Percentiles rank a stretch among this genome's conserved stretches.
Conservation (phyloP, 2,888 invertebrate species). For the Clivina fossor region DNA sequence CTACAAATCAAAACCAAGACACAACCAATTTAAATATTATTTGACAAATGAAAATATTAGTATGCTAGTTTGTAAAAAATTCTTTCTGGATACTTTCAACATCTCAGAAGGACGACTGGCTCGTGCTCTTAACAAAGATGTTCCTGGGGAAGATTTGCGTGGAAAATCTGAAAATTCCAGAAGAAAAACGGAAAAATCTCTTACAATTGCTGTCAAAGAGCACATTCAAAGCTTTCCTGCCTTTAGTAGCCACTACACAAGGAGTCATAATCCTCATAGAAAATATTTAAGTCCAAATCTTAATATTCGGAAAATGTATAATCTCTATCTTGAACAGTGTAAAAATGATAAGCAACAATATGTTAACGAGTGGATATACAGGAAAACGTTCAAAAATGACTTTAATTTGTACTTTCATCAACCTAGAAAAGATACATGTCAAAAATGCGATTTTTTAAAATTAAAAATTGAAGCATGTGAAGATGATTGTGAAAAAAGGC, state of each 20-base stretch:
- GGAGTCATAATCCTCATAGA: conserved; percentile 40
- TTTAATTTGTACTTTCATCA: conserved; percentile 36
- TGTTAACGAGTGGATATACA: conserved; percentile 38
- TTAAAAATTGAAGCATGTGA: neutral
- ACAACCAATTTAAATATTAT: conserved; percentile 36
- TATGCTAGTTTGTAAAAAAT: conserved; percentile 36
- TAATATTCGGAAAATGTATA: conserved; percentile 41
- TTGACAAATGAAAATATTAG: conserved; percentile 36
- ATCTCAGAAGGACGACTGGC: conserved; percentile 36
- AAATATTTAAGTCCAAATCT: conserved; percentile 40
- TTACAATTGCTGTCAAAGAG: conserved; percentile 35
- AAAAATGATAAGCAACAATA: conserved; percentile 37
- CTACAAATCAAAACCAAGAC: conserved; percentile 36
- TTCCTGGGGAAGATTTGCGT: conserved; percentile 38
- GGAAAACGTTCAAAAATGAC: conserved; percentile 35
- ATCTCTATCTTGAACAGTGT: conserved; percentile 38
- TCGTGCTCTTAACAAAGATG: conserved; percentile 35
- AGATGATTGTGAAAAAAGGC: neutral
- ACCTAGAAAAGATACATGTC: conserved; percentile 24
- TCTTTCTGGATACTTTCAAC: conserved; percentile 37
- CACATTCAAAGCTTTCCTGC: conserved; percentile 39
- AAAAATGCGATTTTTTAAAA: neutral
- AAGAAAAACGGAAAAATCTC: conserved; percentile 22
- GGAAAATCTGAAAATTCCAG: conserved; percentile 38
- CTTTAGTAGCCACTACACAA: conserved; percentile 41